Base-by-base conservation (phyloP, 2,888 invertebrate genomes). In the Philereme vetulata region DNA sequence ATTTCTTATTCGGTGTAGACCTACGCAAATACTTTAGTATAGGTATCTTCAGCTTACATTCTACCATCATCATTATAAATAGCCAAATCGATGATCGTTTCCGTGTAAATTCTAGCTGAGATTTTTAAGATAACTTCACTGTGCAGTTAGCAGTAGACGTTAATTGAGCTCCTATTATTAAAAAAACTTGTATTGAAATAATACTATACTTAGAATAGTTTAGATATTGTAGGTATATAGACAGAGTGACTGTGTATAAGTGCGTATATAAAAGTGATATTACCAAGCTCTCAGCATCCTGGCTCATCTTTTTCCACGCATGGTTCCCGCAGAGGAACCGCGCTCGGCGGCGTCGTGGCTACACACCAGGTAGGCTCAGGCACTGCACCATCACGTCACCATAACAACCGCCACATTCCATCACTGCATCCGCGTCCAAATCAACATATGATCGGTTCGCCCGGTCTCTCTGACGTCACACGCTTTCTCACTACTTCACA, bases 211-310 rank as follows among this genome's bases (percentile, higher is more conserved):
- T 6, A 6, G 4, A 8, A 8, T 38, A 38, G 38, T 38, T 38
- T 8, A 6, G 8, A 38, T 21, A 21, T 21, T 21, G 21, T 21
- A 21, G 21, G 21, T 21, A 21, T 21, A 1, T 21, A 21, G 2
- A 21, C 21, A 21, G 21, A 5, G 32, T 44, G 21, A 56, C 53
- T 61, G 42, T 60, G 56, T 57, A 38, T 49, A 60, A 56, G 66
- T 70, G 67, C 58, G 62, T 79, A 76, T 77, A 79, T 76, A 74
- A 80, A 86, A 89, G 73, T 90, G 84, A 91, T 90, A 92, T 91
- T 92, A 94, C 94, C 94, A 95, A 94, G 93, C 94, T 94, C 93
- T 94, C 94, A 80, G 94, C 94, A 94, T 94, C 94, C 85, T 93
- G 90, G 93, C 93, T 95, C 94, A 95, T 95, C 93, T 93, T 94